phyloP scores from a whole-genome alignment of 1,140 invertebrate species.

The Neodiprion fabricii region DNA sequence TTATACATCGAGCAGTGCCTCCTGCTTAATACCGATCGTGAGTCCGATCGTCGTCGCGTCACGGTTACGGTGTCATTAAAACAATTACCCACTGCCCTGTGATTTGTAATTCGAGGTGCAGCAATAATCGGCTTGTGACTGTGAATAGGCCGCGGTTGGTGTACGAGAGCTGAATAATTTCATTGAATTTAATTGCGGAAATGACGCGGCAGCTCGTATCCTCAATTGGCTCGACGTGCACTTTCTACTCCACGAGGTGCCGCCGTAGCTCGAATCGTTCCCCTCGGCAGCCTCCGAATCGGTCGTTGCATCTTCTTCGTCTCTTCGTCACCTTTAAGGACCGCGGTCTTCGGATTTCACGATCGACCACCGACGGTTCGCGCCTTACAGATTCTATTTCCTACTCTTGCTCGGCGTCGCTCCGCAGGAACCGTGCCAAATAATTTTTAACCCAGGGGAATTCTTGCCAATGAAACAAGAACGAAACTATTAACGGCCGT shows the following conservation, averaged over 20 bases:
- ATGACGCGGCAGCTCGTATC: not conserved
- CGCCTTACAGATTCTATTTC: too few species aligned
- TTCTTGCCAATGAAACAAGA: too few species aligned
- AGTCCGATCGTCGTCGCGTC: too few species aligned
- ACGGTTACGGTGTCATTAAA: too few species aligned
- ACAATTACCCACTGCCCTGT: too few species aligned
- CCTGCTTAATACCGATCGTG: too few species aligned
- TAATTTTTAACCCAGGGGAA: not conserved
- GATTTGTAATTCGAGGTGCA: not conserved
- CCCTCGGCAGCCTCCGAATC: not conserved
- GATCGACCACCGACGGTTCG: too few species aligned
- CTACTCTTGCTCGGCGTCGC: too few species aligned
- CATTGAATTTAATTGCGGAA: slow-evolving; percentile 3
- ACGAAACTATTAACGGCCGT: too few species aligned
- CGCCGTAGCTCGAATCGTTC: not conserved
- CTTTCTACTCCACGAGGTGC: not conserved
- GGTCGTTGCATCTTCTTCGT: not conserved
- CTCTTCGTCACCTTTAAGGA: not conserved
- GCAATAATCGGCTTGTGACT: not conserved
- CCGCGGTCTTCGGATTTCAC: not conserved
- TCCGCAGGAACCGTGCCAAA: not conserved
- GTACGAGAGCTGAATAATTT: not conserved
- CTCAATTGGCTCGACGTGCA: slow-evolving; percentile 1
- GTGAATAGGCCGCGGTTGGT: not conserved
- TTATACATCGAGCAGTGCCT: too few species aligned